phyloP scores from a whole-genome alignment of 2,113 vertebrate species.

The Tetrao urogallus region DNA sequence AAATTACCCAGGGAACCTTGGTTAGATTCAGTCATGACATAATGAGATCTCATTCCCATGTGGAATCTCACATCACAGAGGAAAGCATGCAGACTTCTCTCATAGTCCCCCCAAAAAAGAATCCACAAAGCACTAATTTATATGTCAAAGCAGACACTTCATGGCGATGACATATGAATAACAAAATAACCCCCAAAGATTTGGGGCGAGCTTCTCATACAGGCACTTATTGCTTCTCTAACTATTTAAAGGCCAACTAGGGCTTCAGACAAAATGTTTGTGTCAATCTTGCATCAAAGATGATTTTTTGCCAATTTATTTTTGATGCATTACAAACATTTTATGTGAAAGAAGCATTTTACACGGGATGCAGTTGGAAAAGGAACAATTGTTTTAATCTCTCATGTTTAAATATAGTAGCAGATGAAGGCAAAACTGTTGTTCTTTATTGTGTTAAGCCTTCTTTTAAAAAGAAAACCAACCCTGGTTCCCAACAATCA shows the following conservation, averaged over 20 bases:
- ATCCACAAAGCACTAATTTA: background rate
- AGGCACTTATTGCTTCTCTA: background rate
- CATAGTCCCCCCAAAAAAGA: background rate
- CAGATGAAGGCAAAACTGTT: background rate
- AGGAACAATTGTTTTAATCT: background rate
- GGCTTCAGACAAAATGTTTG: background rate
- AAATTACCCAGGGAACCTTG: background rate
- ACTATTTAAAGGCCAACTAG: background rate
- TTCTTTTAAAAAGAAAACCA: no score
- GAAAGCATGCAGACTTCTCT: background rate
- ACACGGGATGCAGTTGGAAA: background rate
- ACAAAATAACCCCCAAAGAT: background rate
- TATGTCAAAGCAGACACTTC: background rate
- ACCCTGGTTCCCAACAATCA: no score
- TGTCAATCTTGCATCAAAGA: background rate
- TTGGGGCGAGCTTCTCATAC: background rate
- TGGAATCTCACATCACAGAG: conserved; percentile 46
- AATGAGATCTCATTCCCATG: conserved; percentile 2
- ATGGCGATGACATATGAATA: background rate
- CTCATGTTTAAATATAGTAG: background rate
- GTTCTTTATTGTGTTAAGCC: background rate
- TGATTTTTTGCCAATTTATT: background rate
- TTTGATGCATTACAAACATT: background rate
- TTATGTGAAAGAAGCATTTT: background rate
- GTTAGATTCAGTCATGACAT: background rate